These are phyloP conservation scores for Diogma glabrata DNA, from an alignment of 2,888 invertebrate genomes.

Conservation along the genomic window DNA sequence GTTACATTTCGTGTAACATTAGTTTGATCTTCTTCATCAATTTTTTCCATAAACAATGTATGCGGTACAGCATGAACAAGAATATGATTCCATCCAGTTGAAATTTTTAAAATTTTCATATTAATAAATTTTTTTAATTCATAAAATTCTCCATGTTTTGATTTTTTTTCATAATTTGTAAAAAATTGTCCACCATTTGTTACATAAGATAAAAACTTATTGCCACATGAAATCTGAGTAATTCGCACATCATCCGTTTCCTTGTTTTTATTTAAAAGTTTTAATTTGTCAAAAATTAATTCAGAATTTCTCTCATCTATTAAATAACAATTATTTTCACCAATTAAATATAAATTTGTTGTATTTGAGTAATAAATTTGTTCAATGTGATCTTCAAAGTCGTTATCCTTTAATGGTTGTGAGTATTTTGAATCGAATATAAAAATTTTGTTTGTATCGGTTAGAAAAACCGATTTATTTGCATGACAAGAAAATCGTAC, in stretches of 20 bases:
- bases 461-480: background rate
- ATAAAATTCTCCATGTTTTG: background rate
- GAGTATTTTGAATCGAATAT: background rate
- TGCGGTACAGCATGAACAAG: constrained; percentile 11
- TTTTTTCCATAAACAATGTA: background rate
- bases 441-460: constrained; percentile 1
- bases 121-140: constrained; percentile 12
- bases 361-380: background rate
- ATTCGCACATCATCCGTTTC: constrained; percentile 1
- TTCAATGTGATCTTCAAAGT: background rate
- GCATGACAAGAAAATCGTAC: background rate
- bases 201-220: background rate
- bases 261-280: background rate
- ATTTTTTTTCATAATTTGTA: constrained; percentile 2
- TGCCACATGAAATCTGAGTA: background rate
- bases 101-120: constrained; percentile 10
- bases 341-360: constrained; percentile 1
- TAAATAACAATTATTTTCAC: background rate
- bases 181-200: constrained; percentile 2
- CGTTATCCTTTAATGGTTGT: background rate
- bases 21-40: constrained; percentile 3
- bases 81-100: constrained; percentile 11
- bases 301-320: too few relatives aligned
- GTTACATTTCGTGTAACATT: too few relatives aligned
- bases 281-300: too few relatives aligned